These are phyloP conservation scores for Halisarca cf. caerulea DNA, from an alignment of 37 sponge, comb jelly and placozoan species.

Conservation along the genomic window DNA sequence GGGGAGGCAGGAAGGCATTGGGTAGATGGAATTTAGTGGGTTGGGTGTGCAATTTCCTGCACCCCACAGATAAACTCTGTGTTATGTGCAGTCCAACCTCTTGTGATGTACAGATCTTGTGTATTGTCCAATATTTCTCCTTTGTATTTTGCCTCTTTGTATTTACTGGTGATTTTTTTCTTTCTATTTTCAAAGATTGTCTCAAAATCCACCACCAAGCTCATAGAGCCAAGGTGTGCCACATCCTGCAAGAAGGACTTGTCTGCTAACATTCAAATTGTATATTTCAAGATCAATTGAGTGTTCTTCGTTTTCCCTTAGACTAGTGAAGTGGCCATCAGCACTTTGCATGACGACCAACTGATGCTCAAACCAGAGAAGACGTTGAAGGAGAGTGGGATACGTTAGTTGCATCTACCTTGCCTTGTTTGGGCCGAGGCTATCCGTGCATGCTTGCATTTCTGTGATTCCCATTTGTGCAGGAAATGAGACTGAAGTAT, in stretches of 20 bases:
- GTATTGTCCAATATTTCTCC: too few species aligned
- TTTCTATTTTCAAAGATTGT: constrained; percentile 31
- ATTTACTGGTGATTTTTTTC: too few species aligned
- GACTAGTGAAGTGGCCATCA: constrained; percentile 56
- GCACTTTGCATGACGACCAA: constrained; percentile 26
- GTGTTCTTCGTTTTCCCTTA: background rate
- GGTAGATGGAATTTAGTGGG: too few species aligned
- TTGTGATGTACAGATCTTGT: too few species aligned
- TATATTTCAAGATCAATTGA: background rate
- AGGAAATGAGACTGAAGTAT: constrained; percentile 70
- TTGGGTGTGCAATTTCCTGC: too few species aligned
- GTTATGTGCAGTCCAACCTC: too few species aligned
- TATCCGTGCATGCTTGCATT: background rate
- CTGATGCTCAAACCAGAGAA: constrained; percentile 42
- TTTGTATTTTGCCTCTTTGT: too few species aligned
- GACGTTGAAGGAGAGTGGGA: constrained; percentile 27
- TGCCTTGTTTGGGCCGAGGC: too few species aligned
- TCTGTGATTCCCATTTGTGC: background rate
- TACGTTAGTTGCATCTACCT: constrained; percentile 39
- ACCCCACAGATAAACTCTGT: too few species aligned
- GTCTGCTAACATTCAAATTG: background rate
- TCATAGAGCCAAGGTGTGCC: constrained; percentile 53
- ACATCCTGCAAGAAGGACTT: too few species aligned
- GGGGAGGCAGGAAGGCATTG: too few species aligned
- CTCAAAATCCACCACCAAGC: constrained; percentile 57